Percentiles rank a stretch among this genome's conserved stretches.
phyloP scores from a whole-genome alignment of 2,113 vertebrate species.

The Grus americana region DNA sequence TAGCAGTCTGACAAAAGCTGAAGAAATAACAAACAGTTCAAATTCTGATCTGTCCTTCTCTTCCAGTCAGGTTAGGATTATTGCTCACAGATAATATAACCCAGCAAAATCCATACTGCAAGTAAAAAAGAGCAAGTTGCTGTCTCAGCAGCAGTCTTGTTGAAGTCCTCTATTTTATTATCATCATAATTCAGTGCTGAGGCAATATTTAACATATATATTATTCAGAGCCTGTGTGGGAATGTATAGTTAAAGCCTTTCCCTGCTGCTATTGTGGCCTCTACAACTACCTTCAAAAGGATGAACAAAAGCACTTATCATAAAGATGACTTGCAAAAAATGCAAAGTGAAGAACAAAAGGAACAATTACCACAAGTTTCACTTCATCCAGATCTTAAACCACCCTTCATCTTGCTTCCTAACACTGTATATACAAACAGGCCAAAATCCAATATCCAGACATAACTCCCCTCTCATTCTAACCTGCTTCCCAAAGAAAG shows the following conservation, averaged over 20 bases:
- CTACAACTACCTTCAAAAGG: not conserved
- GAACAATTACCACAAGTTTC: not conserved
- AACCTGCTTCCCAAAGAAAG: not conserved
- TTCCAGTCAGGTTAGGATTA: not conserved
- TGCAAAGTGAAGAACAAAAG: not conserved
- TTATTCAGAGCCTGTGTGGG: not conserved
- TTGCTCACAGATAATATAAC: not conserved
- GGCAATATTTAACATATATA: not conserved
- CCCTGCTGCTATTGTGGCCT: not conserved
- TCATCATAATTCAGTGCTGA: not conserved
- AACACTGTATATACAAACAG: not conserved
- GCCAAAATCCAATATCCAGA: not conserved
- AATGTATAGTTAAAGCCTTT: not conserved
- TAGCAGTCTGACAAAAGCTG: not conserved
- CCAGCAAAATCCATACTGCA: not conserved
- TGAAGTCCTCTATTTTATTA: not conserved
- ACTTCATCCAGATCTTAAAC: not conserved
- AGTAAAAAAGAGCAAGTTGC: not conserved
- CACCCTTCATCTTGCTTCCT: not conserved
- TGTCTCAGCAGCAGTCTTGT: not conserved
- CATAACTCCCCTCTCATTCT: not conserved
- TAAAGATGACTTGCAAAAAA: not conserved
- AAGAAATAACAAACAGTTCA: not conserved
- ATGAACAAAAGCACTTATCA: not conserved
- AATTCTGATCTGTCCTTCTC: not conserved